phyloP scores from a whole-genome alignment of 1,140 invertebrate genomes.

The Pseudomyrmex gracilis region DNA sequence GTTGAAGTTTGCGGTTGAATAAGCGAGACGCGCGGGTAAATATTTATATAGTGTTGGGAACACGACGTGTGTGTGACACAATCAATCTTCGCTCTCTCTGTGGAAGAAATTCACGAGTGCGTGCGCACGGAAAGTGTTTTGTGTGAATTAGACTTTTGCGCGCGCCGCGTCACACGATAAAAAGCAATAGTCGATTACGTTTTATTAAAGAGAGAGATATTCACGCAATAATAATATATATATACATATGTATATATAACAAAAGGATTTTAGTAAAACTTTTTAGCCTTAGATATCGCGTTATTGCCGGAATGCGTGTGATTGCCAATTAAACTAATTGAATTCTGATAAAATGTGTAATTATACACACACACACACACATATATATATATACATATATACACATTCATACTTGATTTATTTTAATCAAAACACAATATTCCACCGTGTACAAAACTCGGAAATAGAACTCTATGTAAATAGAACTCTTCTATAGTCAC shows the following conservation, averaged over 20 bases:
- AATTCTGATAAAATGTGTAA: conserved; percentile 1
- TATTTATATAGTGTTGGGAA: neutral
- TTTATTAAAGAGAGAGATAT: neutral
- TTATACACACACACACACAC: neutral
- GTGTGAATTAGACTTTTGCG: neutral
- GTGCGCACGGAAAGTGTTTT: neutral
- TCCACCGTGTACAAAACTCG: neutral
- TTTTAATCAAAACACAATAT: neutral
- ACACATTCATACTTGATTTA: too few relatives aligned
- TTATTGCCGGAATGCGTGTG: neutral
- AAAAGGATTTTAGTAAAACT: neutral
- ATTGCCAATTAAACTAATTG: conserved; percentile 12
- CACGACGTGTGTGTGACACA: neutral
- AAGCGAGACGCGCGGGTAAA: neutral
- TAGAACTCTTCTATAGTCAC: neutral
- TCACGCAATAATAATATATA: neutral
- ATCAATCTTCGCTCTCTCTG: neutral
- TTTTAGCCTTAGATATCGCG: neutral
- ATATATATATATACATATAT: neutral
- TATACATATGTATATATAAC: too few relatives aligned
- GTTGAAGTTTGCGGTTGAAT: neutral
- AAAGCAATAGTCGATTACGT: neutral
- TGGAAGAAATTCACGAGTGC: neutral
- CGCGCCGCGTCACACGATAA: neutral
- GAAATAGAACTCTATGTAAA: neutral